Base-by-base conservation (phyloP, 2,797 vertebrate species). In the Columba guinea region DNA sequence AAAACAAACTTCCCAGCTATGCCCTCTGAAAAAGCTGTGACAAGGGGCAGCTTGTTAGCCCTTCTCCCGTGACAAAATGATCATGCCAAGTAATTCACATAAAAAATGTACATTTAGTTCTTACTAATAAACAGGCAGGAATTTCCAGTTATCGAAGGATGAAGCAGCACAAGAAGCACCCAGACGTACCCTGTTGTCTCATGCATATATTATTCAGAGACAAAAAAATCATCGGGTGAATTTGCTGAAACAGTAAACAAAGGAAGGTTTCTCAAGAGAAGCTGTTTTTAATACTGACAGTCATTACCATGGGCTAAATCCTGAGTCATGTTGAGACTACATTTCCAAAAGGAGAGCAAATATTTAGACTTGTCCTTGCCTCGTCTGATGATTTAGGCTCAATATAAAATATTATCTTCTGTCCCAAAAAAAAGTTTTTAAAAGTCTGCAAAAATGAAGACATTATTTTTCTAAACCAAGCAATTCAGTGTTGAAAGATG, bases 51-150 rank as follows among this genome's bases (percentile, higher is more conserved):
- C 52, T 17, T 4, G 34, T 30, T 44, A 55, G 59, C 26, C 22
- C 1, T 58, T 2, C 4, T 21, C 39, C 37, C 62, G 78, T 1
- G 1, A 48, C 32, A 24, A 52, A 76, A 51, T 23, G 26, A 19
- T 73, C 5, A 8, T 37, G 35, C 20, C 34, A 14, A 56, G 63
- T 49, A 59, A 70, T 65, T 14, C 67, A 79, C 1, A 0, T 26
- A 8, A 41, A 58, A 83, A 75, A 55, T 58, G 37, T 60, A 27
- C 39, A 8, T 68, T 68, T 85, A 27, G 2, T 73, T 69, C 78
- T 93, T 95, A 63, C 59, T 94, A 93, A 93, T 34, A 63, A 94
- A 69, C 44, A 76, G 84, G 71, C 92, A 87, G 94, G 95, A 96
- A 60, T 67, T 90, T 88, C 95, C 51, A 53, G 91, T 91, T 93